A percentile compares a stretch with the other conserved stretches of the same genome.
phyloP scores from a whole-genome alignment of 37 sponge, comb jelly and placozoan genomes.

The Agelas oroides region DNA sequence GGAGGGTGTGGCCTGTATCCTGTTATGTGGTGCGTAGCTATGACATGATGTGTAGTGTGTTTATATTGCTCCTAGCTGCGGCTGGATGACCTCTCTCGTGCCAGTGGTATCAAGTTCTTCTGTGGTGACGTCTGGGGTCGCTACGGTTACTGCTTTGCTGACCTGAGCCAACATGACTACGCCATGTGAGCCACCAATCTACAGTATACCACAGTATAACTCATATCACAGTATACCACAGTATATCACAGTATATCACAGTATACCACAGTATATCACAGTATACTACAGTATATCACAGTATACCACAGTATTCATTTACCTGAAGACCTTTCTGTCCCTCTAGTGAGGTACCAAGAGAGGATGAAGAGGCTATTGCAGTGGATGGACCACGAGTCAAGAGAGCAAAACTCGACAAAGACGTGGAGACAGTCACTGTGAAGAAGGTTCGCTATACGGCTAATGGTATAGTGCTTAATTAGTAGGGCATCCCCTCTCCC shows the following conservation, averaged over 20 bases:
- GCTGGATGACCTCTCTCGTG: constrained; percentile 78
- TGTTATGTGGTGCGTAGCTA: background rate
- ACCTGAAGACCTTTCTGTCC: too few relatives aligned
- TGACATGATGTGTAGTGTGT: background rate
- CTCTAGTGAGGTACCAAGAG: constrained; percentile 24
- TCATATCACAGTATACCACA: too few relatives aligned
- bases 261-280: too few relatives aligned
- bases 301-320: too few relatives aligned
- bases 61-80: constrained; percentile 36
- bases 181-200: constrained; percentile 48
- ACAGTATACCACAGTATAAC: too few relatives aligned
- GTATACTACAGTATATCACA: too few relatives aligned
- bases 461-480: too few relatives aligned
- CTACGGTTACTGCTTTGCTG: constrained; percentile 93
- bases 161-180: constrained; percentile 74
- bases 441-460: constrained; percentile 40
- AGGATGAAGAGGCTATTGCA: background rate
- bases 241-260: too few relatives aligned
- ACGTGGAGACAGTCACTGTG: constrained; percentile 32
- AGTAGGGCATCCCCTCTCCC: too few relatives aligned
- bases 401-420: background rate
- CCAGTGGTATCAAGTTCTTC: constrained; percentile 77
- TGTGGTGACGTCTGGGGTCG: constrained; percentile 94
- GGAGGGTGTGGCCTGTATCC: constrained; percentile 1
- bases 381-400: constrained; percentile 25